These are phyloP conservation scores for Oryzias melastigma DNA, from an alignment of 2,113 vertebrate species.

Conservation along the genomic window DNA sequence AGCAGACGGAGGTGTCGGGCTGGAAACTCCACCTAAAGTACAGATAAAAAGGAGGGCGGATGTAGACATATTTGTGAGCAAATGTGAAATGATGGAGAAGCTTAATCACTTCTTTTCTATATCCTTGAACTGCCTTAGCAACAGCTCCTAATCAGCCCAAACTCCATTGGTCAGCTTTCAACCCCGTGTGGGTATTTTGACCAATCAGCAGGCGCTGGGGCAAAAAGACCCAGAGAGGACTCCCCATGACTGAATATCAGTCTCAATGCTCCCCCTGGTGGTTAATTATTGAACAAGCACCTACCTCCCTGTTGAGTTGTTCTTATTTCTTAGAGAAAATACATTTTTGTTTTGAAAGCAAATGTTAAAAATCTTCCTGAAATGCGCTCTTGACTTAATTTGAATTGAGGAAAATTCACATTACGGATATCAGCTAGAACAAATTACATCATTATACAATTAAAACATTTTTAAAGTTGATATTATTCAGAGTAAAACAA, in stretches of 20 bases:
- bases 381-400: no score
- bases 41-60: constrained; percentile 6
- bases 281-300: background rate
- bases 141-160: constrained; percentile 61
- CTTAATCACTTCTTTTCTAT: constrained; percentile 5
- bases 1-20: background rate
- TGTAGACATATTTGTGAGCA: constrained; percentile 15
- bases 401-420: no score
- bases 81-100: constrained; percentile 50
- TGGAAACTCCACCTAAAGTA: constrained; percentile 4
- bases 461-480: no score
- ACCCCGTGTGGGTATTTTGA: constrained; percentile 58
- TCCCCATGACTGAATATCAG: background rate
- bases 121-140: constrained; percentile 74
- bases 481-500: no score
- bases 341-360: no score
- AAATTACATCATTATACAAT: no score
- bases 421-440: no score
- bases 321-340: no score
- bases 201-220: constrained; percentile 72
- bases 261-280: constrained; percentile 48
- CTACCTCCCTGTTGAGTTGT: no score
- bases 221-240: constrained; percentile 45
- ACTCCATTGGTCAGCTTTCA: constrained; percentile 66
- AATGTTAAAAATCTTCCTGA: no score